phyloP scores from a whole-genome alignment of 2,797 vertebrate species.

The Neopelma chrysocephalum region DNA sequence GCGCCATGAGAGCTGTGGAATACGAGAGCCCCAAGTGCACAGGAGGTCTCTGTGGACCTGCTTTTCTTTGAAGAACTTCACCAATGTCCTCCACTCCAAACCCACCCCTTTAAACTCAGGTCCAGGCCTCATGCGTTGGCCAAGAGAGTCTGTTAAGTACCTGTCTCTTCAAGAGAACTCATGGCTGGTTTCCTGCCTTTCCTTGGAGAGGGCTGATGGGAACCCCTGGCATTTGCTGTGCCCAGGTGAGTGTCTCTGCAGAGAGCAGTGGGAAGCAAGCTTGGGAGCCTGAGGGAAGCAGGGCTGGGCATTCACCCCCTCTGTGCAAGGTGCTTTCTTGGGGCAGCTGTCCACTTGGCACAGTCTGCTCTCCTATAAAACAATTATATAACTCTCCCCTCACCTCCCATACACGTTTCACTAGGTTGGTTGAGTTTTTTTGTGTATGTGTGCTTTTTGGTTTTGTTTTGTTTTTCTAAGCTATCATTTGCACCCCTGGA shows the following conservation, averaged over 20 bases:
- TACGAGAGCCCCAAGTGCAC: too few relatives aligned
- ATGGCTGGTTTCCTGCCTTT: not conserved
- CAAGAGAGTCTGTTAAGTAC: too few relatives aligned
- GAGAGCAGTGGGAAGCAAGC: too few relatives aligned
- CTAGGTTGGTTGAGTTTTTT: fast-evolving
- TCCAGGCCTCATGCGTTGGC: fast-evolving
- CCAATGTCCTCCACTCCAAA: fast-evolving
- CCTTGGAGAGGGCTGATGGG: not conserved
- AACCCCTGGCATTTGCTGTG: fast-evolving
- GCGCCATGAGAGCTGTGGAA: not conserved
- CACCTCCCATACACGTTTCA: fast-evolving
- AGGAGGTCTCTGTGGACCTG: too few relatives aligned
- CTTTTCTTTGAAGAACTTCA: not conserved
- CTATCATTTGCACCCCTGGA: not conserved
- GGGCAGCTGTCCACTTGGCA: not conserved
- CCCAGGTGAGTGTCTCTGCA: fast-evolving
- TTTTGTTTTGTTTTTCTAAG: not conserved
- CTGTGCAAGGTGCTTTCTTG: not conserved
- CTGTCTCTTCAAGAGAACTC: not conserved
- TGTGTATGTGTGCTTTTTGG: not conserved
- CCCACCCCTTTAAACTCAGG: fast-evolving
- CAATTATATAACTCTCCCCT: not conserved
- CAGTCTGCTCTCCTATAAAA: not conserved
- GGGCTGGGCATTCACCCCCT: fast-evolving
- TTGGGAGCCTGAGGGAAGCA: not conserved